Evolutionary conservation across 2,797 vertebrate genomes (phyloP), one percentile per base, ranked within the genome.

Genomic region (Channa striata): DNA sequence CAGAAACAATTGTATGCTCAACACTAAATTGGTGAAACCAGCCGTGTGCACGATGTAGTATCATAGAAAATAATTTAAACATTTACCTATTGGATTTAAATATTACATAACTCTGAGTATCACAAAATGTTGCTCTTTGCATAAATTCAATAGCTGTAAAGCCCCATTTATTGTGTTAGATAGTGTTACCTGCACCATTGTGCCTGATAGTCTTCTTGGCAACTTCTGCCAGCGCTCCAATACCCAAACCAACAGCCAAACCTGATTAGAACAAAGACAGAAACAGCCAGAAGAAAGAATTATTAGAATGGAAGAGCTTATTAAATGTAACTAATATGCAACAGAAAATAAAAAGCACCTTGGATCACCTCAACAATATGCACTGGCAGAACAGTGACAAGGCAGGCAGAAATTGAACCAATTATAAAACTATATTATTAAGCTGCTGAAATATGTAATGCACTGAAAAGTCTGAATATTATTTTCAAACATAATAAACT

Each of bases 171-270:
- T 11, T 25, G 21, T 25, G 36, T 59, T 20, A 19, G n/a, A n/a
- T n/a, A 9, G 23, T 30, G 54, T 42, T 23, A 30, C 25, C 82
- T 6, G 87, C 84, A 1, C 93, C 94, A 36, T 95, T 96, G 3
- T 92, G 49, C 65, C 96, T 91, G 46, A 98, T 94, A 75, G 94
- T 96, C 91, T 99, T 99, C 93, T 99, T 99, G 10, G 98, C 98
- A 1, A 99, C 96, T 87, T 99, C 98, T 12, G 98, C 97, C 65
- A 99, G 73, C 0, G 97, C 97, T 44, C 98, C 98, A 4, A 99
- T 93, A 57, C 98, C 97, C 89, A 99, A 93, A 58, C 97, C 97
- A 48, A 99, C 96, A 6, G 98, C 98, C 10, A 99, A 89, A 59
- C 98, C 98, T 99, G 90, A 5, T 42, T 77, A 50, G 68, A 20